A percentile compares a stretch with the other conserved stretches of the same genome.
phyloP scores from a whole-genome alignment of 1,140 invertebrate genomes.

The Eriosoma lanigerum region DNA sequence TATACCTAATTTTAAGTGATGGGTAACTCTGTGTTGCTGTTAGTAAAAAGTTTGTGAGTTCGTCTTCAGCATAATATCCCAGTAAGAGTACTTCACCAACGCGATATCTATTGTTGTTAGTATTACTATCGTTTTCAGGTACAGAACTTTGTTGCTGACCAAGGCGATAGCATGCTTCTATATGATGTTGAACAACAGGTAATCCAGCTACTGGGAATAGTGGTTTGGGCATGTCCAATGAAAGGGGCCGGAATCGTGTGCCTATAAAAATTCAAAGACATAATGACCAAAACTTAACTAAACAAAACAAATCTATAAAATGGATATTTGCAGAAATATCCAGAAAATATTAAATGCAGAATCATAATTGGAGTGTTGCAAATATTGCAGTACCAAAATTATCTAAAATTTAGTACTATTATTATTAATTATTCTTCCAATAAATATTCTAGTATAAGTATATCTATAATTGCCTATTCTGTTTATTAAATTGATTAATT shows the following conservation, averaged over 20 bases:
- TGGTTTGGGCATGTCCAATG: conserved; percentile 94
- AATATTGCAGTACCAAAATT: no score
- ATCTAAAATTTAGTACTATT: no score
- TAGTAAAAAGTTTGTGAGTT: conserved; percentile 1
- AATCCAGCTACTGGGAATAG: conserved; percentile 94
- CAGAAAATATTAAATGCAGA: no score
- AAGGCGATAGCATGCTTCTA: conserved; percentile 82
- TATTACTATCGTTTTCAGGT: not conserved
- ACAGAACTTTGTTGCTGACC: not conserved
- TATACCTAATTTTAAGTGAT: not conserved
- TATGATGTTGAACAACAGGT: conserved; percentile 94
- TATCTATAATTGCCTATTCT: no score
- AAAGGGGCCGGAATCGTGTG: conserved; percentile 93
- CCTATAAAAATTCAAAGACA: conserved; percentile 64
- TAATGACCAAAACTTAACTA: conserved; percentile 51
- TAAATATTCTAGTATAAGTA: no score
- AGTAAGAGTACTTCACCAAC: not conserved
- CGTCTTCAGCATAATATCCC: conserved; percentile 11
- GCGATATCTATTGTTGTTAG: not conserved
- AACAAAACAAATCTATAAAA: not conserved
- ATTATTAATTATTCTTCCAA: no score
- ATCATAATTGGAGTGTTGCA: no score
- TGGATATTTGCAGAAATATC: no score
- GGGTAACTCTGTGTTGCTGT: conserved; percentile 6
- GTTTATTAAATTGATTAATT: no score